Percentiles rank a stretch among this genome's conserved stretches.
Evolutionary conservation across 2,888 invertebrate species (phyloP).

Genomic region (Cyaniris semiargus): DNA sequence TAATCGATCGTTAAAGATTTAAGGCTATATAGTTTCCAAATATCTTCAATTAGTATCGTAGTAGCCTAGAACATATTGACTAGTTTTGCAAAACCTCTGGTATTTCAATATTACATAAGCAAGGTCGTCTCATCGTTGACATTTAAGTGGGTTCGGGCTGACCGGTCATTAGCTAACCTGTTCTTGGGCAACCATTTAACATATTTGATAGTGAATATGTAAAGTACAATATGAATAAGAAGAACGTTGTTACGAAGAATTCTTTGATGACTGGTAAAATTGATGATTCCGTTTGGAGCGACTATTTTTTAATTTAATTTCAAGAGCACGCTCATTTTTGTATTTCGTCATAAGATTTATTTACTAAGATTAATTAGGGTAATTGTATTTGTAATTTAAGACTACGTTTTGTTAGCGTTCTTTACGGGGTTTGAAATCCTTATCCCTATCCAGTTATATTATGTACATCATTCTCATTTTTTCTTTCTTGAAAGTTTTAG

Average conservation of each 20-base stretch:
- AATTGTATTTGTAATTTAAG: no score
- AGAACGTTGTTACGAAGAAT: neutral
- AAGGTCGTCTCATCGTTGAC: conserved; percentile 74
- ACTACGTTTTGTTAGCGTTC: no score
- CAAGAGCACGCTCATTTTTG: no score
- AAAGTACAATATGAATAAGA: conserved; percentile 26
- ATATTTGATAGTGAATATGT: conserved; percentile 35
- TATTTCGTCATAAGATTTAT: no score
- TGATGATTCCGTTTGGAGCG: neutral
- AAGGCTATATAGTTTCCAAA: neutral
- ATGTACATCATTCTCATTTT: neutral
- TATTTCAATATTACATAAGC: conserved; percentile 70
- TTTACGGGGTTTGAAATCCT: neutral
- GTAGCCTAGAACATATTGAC: conserved; percentile 10
- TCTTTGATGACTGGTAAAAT: neutral
- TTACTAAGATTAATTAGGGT: no score
- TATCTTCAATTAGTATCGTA: neutral
- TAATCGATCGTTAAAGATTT: neutral
- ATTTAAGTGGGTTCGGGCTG: conserved; percentile 61
- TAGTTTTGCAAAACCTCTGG: conserved; percentile 43
- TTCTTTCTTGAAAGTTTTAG: no score
- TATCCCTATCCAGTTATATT: neutral
- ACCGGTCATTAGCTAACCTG: conserved; percentile 70
- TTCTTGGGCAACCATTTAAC: conserved; percentile 49
- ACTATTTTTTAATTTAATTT: neutral